Evolutionary conservation across 2,797 vertebrate genomes (phyloP).

Genomic region (Gorsachius magnificus): DNA sequence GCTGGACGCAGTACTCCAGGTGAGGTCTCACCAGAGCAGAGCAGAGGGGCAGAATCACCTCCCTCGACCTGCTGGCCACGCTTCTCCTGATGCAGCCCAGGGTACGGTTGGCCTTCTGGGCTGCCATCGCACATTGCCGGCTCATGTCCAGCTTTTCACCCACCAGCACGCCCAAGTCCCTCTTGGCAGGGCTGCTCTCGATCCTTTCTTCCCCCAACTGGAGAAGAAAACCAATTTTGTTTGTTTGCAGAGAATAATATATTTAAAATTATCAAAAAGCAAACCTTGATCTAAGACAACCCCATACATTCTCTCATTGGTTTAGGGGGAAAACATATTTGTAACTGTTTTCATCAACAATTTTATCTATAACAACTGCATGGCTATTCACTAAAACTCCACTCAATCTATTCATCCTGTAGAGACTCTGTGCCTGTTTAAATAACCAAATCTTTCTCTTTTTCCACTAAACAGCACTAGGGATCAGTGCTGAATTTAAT

Average conservation of each 20-base stretch:
- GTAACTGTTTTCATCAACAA: background rate
- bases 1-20: too few species aligned
- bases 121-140: too few species aligned
- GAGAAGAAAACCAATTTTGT: background rate
- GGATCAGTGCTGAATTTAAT: background rate
- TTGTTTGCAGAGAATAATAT: background rate
- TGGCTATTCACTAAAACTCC: background rate
- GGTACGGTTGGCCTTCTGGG: too few species aligned
- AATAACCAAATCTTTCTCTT: background rate
- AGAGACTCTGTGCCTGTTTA: background rate
- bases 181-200: too few species aligned
- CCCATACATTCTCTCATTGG: rapidly evolving
- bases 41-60: too few species aligned
- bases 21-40: too few species aligned
- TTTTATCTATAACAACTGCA: background rate
- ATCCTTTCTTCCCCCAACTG: too few species aligned
- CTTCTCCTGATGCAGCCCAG: too few species aligned
- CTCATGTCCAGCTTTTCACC: too few species aligned
- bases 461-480: background rate
- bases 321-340: background rate
- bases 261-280: background rate
- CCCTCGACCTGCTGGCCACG: too few species aligned
- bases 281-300: background rate
- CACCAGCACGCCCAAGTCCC: too few species aligned
- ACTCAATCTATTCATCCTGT: background rate